A percentile compares a stretch with the other conserved stretches of the same genome.
phyloP scores from a whole-genome alignment of 2,888 invertebrate genomes.

The Tachina grossa region DNA sequence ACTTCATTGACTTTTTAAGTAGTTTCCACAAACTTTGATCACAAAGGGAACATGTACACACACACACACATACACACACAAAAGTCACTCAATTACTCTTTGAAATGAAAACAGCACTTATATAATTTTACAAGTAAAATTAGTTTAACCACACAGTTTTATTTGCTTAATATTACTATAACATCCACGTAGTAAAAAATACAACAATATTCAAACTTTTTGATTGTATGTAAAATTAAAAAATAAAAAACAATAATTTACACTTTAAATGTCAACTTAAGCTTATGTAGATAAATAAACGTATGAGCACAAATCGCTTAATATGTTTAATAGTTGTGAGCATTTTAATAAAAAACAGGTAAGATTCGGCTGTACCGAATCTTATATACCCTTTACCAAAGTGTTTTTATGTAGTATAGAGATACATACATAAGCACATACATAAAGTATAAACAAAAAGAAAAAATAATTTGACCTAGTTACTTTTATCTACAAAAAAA shows the following conservation, averaged over 20 bases:
- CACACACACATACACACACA: neutral
- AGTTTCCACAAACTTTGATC: conserved; percentile 60
- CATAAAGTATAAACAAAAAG: too few species aligned
- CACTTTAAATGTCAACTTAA: conserved; percentile 48
- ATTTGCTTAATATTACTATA: neutral
- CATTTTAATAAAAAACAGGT: neutral
- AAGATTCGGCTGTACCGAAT: too few species aligned
- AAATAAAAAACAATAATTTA: conserved; percentile 9
- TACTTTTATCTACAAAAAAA: too few species aligned
- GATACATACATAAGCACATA: too few species aligned
- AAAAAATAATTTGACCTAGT: too few species aligned
- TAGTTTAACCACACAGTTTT: conserved; percentile 51
- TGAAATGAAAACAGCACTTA: conserved; percentile 40
- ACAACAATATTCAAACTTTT: conserved; percentile 8
- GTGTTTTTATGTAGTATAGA: too few species aligned
- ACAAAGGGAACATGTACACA: neutral
- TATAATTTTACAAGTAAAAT: conserved; percentile 45
- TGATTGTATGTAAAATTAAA: neutral
- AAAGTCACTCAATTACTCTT: conserved; percentile 25
- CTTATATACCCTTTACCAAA: too few species aligned
- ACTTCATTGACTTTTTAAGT: conserved; percentile 68
- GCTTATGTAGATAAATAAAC: conserved; percentile 17
- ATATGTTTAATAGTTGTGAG: too few species aligned
- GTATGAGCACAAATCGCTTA: neutral
- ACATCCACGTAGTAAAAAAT: neutral